Evolutionary conservation across 2,113 vertebrate species (phyloP).

Genomic region (Crotalus helleri): DNA sequence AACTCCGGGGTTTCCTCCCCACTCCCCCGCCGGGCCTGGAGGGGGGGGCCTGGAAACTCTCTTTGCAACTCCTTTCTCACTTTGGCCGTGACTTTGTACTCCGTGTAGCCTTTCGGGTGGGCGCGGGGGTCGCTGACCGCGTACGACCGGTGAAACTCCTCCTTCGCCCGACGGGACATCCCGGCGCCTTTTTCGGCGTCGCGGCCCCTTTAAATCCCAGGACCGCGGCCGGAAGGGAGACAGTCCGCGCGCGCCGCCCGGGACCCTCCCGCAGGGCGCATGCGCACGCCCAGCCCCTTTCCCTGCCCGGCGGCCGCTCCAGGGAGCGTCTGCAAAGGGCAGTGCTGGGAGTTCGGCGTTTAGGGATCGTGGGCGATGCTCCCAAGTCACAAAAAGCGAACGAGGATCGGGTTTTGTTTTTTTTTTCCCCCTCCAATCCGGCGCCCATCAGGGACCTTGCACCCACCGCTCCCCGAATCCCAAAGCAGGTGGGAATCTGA

Average conservation of each 20-base stretch:
- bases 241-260: neutral
- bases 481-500: too few species aligned
- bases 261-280: neutral
- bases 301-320: accelerated
- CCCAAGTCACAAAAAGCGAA: too few species aligned
- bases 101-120: slow-evolving; percentile 87
- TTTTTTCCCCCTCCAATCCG: too few species aligned
- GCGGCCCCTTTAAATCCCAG: slow-evolving; percentile 41
- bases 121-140: slow-evolving; percentile 79
- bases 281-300: neutral
- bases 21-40: neutral
- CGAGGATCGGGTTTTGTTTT: too few species aligned
- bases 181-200: neutral
- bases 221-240: neutral
- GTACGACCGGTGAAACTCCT: slow-evolving; percentile 82
- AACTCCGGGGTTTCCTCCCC: too few species aligned
- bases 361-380: slow-evolving; percentile 49
- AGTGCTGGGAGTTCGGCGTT: neutral
- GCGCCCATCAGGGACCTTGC: too few species aligned
- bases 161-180: slow-evolving; percentile 82
- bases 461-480: too few species aligned
- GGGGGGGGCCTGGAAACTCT: too few species aligned
- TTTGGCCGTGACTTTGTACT: slow-evolving; percentile 87
- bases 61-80: slow-evolving; percentile 61
- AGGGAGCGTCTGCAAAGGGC: slow-evolving; percentile 44